Evolutionary conservation across 1,140 invertebrate species (phyloP), one percentile per base, ranked within the genome.

Genomic region (Contarinia nasturtii): DNA sequence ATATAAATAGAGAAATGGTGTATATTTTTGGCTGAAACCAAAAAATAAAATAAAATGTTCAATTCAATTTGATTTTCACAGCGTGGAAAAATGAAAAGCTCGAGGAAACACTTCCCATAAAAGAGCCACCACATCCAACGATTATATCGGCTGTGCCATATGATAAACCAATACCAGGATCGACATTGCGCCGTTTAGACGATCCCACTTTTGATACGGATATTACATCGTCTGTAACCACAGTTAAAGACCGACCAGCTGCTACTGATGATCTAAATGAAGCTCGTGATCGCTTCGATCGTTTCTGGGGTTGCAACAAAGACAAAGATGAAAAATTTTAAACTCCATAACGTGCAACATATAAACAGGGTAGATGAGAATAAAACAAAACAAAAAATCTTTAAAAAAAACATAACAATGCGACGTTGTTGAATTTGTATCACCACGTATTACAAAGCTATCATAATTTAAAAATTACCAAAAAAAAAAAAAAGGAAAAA

Each of bases 201-300:
- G 72, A 74, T 55, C 72, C 72, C 34, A 61, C 61, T 7, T 73
- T 71, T 50, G 67, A 70, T 49, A 67, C 10, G 34, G 41, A 12
- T 18, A 12, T 19, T 43, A 43, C n/a, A 7, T 18, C 41, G 41
- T 2, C n/a, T n/a, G n/a, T n/a, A n/a, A n/a, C 41, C 7, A 12
- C 41, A 43, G 11, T n/a, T 60, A 69, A 48, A 44, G 69, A 56
- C 33, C 58, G 74, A 61, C 63, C 69, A 57, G 53, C 75, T 53
- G 81, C 84, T 5, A 77, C 77, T 18, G 83, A 87, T 54, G 80
- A 85, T 20, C 67, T 88, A 20, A 83, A 89, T 57, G 77, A 80
- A 55, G 84, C 86, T 50, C 76, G 80, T 48, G 82, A 78, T 60
- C 76, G 84, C 49, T 86, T 86, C 55, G 82, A 89, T 66, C 79